Conservation (phyloP, 1,140 invertebrate species). For the Archivesica marissinica region DNA sequence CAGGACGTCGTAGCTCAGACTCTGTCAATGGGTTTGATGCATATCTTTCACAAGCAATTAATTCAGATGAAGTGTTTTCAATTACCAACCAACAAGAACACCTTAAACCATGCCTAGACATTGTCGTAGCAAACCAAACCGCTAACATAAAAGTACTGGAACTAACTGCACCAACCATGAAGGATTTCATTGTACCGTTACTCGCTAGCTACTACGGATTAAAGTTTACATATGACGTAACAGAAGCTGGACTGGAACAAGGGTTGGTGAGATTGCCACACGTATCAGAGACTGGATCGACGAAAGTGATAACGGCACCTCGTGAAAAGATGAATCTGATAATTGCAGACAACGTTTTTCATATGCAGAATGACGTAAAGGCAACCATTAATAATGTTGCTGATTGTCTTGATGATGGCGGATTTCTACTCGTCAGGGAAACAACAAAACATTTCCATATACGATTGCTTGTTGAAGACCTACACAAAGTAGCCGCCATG, state of each 20-base stretch:
- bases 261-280: too few relatives aligned
- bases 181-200: too few relatives aligned
- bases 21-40: slow-evolving; percentile 42
- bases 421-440: slow-evolving; percentile 92
- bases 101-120: slow-evolving; percentile 84
- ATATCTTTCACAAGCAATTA: slow-evolving; percentile 54
- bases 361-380: slow-evolving; percentile 80
- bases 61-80: slow-evolving; percentile 70
- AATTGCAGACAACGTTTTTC: slow-evolving; percentile 81
- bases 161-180: too few relatives aligned
- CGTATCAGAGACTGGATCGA: too few relatives aligned
- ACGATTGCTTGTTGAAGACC: slow-evolving; percentile 59
- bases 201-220: too few relatives aligned
- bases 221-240: too few relatives aligned
- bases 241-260: too few relatives aligned
- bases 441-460: slow-evolving; percentile 84
- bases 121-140: slow-evolving; percentile 94
- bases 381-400: slow-evolving; percentile 83
- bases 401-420: slow-evolving; percentile 88
- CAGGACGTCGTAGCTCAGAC: too few relatives aligned
- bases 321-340: slow-evolving; percentile 79
- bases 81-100: too few relatives aligned
- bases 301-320: too few relatives aligned
- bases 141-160: slow-evolving; percentile 92
- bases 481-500: neutral